Conservation (phyloP, 2,888 invertebrate genomes). For the Chesias legatella region DNA sequence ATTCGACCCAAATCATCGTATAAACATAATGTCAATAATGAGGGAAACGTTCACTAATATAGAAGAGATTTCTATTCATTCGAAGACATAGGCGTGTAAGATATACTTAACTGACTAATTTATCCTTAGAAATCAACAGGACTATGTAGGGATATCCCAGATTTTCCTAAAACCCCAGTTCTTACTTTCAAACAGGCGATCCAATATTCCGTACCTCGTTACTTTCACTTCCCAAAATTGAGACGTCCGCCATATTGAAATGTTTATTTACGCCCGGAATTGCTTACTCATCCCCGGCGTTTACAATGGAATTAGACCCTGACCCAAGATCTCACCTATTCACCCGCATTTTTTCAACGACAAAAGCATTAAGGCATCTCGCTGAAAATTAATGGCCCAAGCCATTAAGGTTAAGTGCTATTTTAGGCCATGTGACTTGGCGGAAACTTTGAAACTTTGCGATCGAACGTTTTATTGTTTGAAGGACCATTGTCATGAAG, state of each 20-base stretch:
- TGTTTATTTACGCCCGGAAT: constrained; percentile 33
- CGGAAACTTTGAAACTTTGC: constrained; percentile 55
- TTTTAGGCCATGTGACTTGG: constrained; percentile 68
- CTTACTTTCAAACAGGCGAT: constrained; percentile 4
- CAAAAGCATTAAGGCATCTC: constrained; percentile 63
- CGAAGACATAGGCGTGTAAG: no score
- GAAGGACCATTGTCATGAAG: constrained; percentile 19
- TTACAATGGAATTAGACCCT: constrained; percentile 37
- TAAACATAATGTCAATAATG: no score
- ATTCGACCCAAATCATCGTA: no score
- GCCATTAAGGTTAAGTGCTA: constrained; percentile 70
- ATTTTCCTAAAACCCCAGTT: not conserved
- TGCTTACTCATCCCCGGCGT: constrained; percentile 37
- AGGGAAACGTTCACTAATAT: no score
- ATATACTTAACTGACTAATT: no score
- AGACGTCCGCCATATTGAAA: constrained; percentile 32
- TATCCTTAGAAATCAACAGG: no score
- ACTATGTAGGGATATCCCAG: no score
- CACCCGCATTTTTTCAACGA: constrained; percentile 54
- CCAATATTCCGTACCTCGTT: constrained; percentile 16
- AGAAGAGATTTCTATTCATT: no score
- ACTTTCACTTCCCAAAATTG: constrained; percentile 31
- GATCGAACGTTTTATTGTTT: constrained; percentile 41
- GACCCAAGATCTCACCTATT: constrained; percentile 48
- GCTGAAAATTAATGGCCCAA: constrained; percentile 61